Conservation (phyloP, 2,888 invertebrate species). For the Melanotus villosus region DNA sequence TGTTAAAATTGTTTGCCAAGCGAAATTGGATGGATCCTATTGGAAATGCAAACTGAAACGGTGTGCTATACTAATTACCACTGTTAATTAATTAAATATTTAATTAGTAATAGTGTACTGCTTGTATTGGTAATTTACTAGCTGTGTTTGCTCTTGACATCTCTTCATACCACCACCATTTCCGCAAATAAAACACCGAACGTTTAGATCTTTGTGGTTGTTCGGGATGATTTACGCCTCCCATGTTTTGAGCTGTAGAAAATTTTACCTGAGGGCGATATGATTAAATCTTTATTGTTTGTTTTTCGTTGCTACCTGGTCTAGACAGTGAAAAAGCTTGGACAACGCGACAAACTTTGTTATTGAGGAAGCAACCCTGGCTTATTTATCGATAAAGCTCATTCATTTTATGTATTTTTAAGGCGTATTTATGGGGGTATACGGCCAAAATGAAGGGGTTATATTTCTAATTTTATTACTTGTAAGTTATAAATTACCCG, state of each 20-base stretch:
- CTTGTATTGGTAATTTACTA: conserved; percentile 34
- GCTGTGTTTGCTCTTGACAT: conserved; percentile 31
- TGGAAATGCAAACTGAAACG: conserved; percentile 46
- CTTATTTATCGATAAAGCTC: conserved; percentile 44
- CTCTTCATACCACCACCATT: background rate
- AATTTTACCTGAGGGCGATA: too few relatives aligned
- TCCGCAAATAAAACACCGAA: background rate
- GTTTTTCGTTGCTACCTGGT: background rate
- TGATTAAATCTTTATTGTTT: too few relatives aligned
- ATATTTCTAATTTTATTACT: conserved; percentile 43
- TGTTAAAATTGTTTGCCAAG: conserved; percentile 46
- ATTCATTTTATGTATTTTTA: conserved; percentile 45
- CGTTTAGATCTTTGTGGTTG: background rate
- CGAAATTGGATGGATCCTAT: conserved; percentile 47
- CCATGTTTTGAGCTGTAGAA: too few relatives aligned
- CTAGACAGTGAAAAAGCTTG: conserved; percentile 1
- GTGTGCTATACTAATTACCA: conserved; percentile 44
- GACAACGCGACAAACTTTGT: conserved; percentile 18
- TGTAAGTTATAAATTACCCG: conserved; percentile 36
- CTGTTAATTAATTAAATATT: conserved; percentile 48
- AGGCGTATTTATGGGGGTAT: conserved; percentile 41
- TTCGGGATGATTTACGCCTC: too few relatives aligned
- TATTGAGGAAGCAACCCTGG: conserved; percentile 38
- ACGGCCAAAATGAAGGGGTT: conserved; percentile 35
- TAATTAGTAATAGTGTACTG: conserved; percentile 45